Percentiles rank a stretch among this genome's conserved stretches.
Evolutionary conservation across 2,888 invertebrate genomes (phyloP).

Genomic region (Patella depressa): DNA sequence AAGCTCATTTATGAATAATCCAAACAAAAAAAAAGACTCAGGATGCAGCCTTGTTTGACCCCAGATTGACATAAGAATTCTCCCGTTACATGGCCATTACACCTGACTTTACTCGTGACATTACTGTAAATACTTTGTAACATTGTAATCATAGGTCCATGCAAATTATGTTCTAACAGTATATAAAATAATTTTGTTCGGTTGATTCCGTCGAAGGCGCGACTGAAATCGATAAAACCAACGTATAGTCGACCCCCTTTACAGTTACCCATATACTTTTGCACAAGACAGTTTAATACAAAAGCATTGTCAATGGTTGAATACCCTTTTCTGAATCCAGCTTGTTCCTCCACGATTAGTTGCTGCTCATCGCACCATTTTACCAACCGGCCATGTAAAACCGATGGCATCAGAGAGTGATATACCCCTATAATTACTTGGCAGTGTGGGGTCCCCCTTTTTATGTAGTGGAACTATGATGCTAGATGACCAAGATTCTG

Average conservation of each 20-base stretch:
- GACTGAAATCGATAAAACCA: no score
- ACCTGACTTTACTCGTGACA: no score
- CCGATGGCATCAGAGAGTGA: background rate
- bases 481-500: background rate
- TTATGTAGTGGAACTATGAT: background rate
- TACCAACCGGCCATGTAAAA: slow-evolving; percentile 11
- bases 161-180: no score
- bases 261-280: background rate
- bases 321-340: slow-evolving; percentile 1
- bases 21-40: no score
- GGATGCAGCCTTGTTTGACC: no score
- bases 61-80: no score
- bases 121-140: no score
- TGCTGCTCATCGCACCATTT: slow-evolving; percentile 16
- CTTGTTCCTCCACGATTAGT: background rate
- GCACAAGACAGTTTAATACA: background rate
- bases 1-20: no score
- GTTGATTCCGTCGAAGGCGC: no score
- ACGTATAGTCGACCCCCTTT: background rate
- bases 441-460: background rate
- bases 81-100: no score
- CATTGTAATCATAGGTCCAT: no score
- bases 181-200: no score
- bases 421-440: slow-evolving; percentile 1
- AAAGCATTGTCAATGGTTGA: slow-evolving; percentile 1